Percentiles rank a stretch among this genome's conserved stretches.
Conservation (phyloP, 2,888 invertebrate species). For the Sinotaia quadrata region DNA sequence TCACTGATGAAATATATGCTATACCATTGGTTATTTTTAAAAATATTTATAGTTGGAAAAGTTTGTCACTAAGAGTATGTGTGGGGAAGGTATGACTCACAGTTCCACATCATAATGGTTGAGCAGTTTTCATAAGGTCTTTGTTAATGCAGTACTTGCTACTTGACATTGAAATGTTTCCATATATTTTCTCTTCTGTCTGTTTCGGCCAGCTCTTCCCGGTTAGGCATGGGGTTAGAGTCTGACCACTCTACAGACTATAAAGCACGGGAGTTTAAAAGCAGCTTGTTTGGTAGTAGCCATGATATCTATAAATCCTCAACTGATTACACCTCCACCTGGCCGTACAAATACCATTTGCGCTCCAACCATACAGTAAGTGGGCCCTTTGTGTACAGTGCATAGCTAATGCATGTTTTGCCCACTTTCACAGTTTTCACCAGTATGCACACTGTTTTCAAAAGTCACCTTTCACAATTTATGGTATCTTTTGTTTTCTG, state of each 20-base stretch:
- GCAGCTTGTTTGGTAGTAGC: slow-evolving; percentile 40
- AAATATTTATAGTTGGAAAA: too few relatives aligned
- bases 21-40: too few relatives aligned
- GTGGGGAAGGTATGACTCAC: too few relatives aligned
- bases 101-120: too few relatives aligned
- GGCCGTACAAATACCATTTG: slow-evolving; percentile 66
- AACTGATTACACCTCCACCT: slow-evolving; percentile 46
- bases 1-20: too few relatives aligned
- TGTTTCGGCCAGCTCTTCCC: slow-evolving; percentile 32
- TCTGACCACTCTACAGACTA: slow-evolving; percentile 50
- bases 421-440: not conserved
- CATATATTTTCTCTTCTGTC: slow-evolving; percentile 16
- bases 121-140: too few relatives aligned
- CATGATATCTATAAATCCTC: slow-evolving; percentile 35
- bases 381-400: slow-evolving; percentile 18
- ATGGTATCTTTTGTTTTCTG: slow-evolving; percentile 4
- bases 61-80: too few relatives aligned
- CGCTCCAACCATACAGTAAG: slow-evolving; percentile 56
- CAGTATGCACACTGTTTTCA: not conserved
- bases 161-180: not conserved
- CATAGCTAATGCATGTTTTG: slow-evolving; percentile 7
- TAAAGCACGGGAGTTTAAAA: slow-evolving; percentile 54
- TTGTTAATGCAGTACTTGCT: not conserved
- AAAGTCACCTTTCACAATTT: not conserved
- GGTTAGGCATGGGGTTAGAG: slow-evolving; percentile 42